Evolutionary conservation across 64 coral and sea anemone species (phyloP).

Genomic region (Cladopsammia gracilis): DNA sequence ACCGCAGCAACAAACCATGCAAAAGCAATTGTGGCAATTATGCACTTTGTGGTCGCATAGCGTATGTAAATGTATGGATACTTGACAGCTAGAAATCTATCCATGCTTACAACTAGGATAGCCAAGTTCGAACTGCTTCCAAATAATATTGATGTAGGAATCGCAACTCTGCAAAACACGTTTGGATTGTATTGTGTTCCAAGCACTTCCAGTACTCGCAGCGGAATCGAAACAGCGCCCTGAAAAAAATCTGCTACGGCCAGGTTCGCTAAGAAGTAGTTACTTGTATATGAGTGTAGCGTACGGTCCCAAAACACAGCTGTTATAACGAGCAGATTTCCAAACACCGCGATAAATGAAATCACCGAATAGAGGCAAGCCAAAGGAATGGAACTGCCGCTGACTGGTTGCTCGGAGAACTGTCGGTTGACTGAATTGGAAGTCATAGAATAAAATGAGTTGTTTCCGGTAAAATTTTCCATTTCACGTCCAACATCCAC

Average conservation of each 20-base stretch:
- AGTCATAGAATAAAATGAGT: not conserved
- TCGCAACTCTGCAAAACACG: conserved; percentile 66
- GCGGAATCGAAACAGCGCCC: conserved; percentile 69
- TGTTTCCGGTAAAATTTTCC: conserved; percentile 5
- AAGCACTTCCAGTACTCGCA: conserved; percentile 63
- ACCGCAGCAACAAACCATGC: conserved; percentile 36
- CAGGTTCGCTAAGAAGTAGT: conserved; percentile 80
- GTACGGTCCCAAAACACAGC: conserved; percentile 55
- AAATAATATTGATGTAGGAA: conserved; percentile 73
- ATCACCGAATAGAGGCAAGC: conserved; percentile 74
- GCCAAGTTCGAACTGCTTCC: conserved; percentile 82
- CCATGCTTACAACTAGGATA: conserved; percentile 84
- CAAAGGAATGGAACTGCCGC: not conserved
- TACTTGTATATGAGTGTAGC: conserved; percentile 68
- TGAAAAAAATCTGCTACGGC: conserved; percentile 83
- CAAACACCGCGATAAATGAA: conserved; percentile 54
- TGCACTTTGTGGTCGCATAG: conserved; percentile 25
- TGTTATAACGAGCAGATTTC: conserved; percentile 77
- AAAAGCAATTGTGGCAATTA: not conserved
- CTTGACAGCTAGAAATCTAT: conserved; percentile 73
- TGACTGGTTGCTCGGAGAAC: not conserved
- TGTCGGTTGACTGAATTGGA: not conserved
- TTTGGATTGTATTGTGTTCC: not conserved
- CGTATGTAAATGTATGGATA: conserved; percentile 69
- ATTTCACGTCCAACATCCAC: not conserved